A percentile compares a stretch with the other conserved stretches of the same genome.
Evolutionary conservation across 2,797 vertebrate species (phyloP).

Genomic region (Sebastes kiyomatsui): DNA sequence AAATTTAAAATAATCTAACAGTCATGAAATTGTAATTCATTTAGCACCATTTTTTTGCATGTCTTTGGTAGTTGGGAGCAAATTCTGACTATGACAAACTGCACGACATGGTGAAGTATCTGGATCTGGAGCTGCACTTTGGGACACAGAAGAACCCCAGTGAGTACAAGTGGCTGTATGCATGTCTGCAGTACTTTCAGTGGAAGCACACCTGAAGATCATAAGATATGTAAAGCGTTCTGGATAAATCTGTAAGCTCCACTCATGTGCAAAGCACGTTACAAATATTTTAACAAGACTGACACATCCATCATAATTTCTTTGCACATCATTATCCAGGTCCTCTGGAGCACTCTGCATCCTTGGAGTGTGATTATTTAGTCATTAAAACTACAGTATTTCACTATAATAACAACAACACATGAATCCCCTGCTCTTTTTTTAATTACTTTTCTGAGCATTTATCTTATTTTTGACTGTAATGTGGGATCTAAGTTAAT

Average conservation of each 20-base stretch:
- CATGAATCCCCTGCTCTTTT: neutral
- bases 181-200: conserved; percentile 11
- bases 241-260: neutral
- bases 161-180: conserved; percentile 78
- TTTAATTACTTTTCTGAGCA: neutral
- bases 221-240: neutral
- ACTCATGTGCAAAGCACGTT: neutral
- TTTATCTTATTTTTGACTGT: neutral
- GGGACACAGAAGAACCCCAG: conserved; percentile 92
- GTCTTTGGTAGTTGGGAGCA: conserved; percentile 87
- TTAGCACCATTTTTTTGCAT: neutral
- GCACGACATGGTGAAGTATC: conserved; percentile 99
- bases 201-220: neutral
- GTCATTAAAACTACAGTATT: neutral
- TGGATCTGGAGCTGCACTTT: conserved; percentile 97
- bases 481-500: neutral
- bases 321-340: neutral
- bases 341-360: neutral
- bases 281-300: neutral
- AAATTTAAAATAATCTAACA: neutral
- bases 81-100: conserved; percentile 97
- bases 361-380: neutral
- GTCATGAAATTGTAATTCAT: neutral
- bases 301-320: neutral
- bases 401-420: neutral